Evolutionary conservation across 2,888 invertebrate genomes (phyloP), one percentile per base, ranked within the genome.

Genomic region (Pammene aurita): DNA sequence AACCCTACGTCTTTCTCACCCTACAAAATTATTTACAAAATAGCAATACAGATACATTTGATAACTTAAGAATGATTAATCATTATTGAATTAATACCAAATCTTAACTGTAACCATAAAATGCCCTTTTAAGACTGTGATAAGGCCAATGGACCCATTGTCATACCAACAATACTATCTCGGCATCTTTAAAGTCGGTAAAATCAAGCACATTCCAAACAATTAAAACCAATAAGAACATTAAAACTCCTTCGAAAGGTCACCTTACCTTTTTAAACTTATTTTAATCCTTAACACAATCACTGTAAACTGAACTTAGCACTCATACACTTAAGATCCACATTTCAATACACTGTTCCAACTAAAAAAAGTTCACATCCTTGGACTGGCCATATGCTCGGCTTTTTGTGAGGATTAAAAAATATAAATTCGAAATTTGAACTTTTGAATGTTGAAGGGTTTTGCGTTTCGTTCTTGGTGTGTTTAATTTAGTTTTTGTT

Each of bases 341-440:
- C 67, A 67, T 71, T 67, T 48, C 56, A 71, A 14, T 58, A 13
- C 66, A 66, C 58, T 52, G 44, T 69, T 71, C 72, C 73, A 52
- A 61, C 61, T 26, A 26, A 73, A 77, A 81, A 83, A 79, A 77
- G 78, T 83, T 85, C 87, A 89, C 89, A 91, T 90, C 81, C 86
- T 90, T 84, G 81, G 81, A 78, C 77, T 77, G 75, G 78, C 81
- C 81, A 79, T 82, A 81, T 81, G 80, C 75, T 76, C 72, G 72
- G 70, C 73, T 75, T 74, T 74, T 72, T 72, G 68, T 68, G 70
- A n/a, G 14, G 67, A 64, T 52, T 46, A 52, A 52, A 72, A 69
- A 67, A 44, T 65, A 70, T 69, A 65, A 67, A 68, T 50, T 50
- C 41, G n/a, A 18, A 42, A 54, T 56, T 69, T 38, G 60, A 61